These are phyloP conservation scores for Eurois occulta DNA, from an alignment of 2,888 invertebrate genomes.

Conservation along the genomic window DNA sequence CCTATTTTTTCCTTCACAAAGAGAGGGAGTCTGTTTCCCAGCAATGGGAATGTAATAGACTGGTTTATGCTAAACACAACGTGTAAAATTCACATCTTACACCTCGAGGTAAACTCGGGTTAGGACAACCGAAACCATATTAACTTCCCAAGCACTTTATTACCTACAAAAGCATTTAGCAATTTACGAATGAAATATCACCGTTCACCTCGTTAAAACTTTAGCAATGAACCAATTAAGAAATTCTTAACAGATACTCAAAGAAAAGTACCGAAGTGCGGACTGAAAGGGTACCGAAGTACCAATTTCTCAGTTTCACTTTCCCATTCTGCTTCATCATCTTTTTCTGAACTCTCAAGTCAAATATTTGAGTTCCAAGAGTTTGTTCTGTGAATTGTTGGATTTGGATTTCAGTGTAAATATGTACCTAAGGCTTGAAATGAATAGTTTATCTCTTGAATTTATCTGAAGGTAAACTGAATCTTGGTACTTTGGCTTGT, in stretches of 20 bases:
- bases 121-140: background rate
- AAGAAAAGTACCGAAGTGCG: slow-evolving; percentile 54
- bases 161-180: slow-evolving; percentile 25
- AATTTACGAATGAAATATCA: slow-evolving; percentile 58
- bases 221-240: slow-evolving; percentile 66
- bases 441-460: slow-evolving; percentile 8
- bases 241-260: slow-evolving; percentile 58
- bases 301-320: slow-evolving; percentile 47
- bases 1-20: background rate
- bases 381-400: slow-evolving; percentile 6
- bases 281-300: slow-evolving; percentile 32
- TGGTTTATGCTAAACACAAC: background rate
- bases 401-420: slow-evolving; percentile 26
- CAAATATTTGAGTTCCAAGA: slow-evolving; percentile 43
- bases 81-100: background rate
- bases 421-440: background rate
- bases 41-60: background rate
- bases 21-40: background rate
- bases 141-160: slow-evolving; percentile 24
- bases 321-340: slow-evolving; percentile 34
- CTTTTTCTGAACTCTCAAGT: slow-evolving; percentile 25
- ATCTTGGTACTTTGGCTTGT: background rate
- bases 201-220: slow-evolving; percentile 67
- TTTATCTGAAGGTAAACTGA: slow-evolving; percentile 5
- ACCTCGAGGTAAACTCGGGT: background rate